Evolutionary conservation across 2,797 vertebrate genomes (phyloP), one percentile per base, ranked within the genome.

Genomic region (Hydrolagus colliei): DNA sequence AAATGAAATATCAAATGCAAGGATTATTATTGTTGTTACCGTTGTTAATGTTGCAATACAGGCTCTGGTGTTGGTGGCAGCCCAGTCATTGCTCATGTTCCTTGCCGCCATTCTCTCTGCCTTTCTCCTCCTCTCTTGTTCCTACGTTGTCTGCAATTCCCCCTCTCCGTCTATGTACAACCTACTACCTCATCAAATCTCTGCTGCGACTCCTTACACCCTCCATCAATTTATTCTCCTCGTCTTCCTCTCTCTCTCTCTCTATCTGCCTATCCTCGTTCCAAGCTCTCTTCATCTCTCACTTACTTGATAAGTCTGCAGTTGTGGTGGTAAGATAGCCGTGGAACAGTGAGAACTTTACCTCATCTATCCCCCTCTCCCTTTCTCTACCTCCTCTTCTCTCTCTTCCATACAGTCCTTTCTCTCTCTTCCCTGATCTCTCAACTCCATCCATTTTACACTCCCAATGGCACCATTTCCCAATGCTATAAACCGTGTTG

Each of bases 161-260:
- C 11, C 13, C 73, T 75, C n/a, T 22, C n/a, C 35, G 2, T 3
- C 65, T 27, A 41, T 32, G 61, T 14, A 80, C 62, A 9, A 52
- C 22, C 0, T 2, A 8, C 63, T 12, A 63, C 27, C 16, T 65
- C 59, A 86, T 11, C 1, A 14, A 13, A 62, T 13, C n/a, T 20
- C n/a, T 16, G 8, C 86, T 0, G 0, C 77, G 1, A 5, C 76
- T 52, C 41, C 41, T 6, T 0, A 65, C 67, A 13, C 85, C 63
- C 59, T 77, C 61, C 16, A 0, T 0, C 0, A 0, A 2, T 0
- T 0, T 0, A 0, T 13, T n/a, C 16, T n/a, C 71, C 16, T 72
- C 12, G 12, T n/a, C 16, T 73, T 22, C 72, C 11, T 41, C 77
- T 41, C 35, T 59, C n/a, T n/a, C n/a, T n/a, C n/a, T 79, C 77